A percentile compares a stretch with the other conserved stretches of the same genome.
Conservation (phyloP, 2,113 vertebrate genomes). For the Murina feae region DNA sequence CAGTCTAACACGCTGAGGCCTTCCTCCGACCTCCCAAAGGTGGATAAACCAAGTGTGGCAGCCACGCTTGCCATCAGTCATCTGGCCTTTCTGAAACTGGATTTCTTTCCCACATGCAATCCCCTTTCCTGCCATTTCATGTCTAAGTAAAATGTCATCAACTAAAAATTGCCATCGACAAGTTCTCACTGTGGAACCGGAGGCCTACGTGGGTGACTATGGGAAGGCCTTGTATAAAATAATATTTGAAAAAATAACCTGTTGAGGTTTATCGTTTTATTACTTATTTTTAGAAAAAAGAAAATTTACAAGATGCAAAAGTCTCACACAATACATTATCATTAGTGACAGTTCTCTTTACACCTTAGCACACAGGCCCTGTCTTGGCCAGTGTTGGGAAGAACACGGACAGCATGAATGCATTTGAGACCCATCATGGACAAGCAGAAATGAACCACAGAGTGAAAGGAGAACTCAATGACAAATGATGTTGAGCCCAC, state of each 20-base stretch:
- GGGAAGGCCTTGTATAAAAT: not conserved
- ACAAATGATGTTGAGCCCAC: constrained; percentile 46
- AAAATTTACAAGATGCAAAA: constrained; percentile 78
- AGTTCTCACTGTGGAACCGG: not conserved
- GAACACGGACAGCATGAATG: constrained; percentile 41
- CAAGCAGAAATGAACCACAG: constrained; percentile 61
- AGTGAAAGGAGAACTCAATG: constrained; percentile 48
- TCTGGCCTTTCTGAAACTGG: not conserved
- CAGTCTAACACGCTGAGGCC: not conserved
- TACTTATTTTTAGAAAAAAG: constrained; percentile 78
- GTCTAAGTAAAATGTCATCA: constrained; percentile 28
- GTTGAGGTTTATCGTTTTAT: constrained; percentile 35
- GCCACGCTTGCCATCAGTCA: not conserved
- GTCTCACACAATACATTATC: constrained; percentile 62
- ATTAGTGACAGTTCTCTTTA: constrained; percentile 22
- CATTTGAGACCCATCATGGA: constrained; percentile 31
- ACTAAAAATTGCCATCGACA: accelerated
- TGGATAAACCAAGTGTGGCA: not conserved
- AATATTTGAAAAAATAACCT: not conserved
- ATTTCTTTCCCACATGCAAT: not conserved
- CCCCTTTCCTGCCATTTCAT: not conserved
- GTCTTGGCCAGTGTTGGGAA: not conserved
- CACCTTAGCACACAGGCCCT: constrained; percentile 54
- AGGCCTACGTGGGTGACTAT: not conserved
- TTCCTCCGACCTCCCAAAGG: not conserved